Evolutionary conservation across 2,888 invertebrate species (phyloP).

Genomic region (Melinaea marsaeus): DNA sequence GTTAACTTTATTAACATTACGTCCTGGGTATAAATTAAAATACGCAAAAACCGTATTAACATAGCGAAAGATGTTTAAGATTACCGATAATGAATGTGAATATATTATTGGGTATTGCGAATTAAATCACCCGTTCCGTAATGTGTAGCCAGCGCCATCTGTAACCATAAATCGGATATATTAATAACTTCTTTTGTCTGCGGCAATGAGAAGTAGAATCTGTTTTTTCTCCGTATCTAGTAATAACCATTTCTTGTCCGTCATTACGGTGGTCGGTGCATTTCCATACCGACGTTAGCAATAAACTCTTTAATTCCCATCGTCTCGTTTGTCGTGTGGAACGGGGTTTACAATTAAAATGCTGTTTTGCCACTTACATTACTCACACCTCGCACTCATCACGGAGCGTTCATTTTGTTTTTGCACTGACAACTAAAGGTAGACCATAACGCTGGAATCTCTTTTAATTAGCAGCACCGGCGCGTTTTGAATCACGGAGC

Average conservation of each 20-base stretch:
- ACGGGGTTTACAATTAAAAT: slow-evolving; percentile 59
- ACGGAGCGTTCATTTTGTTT: slow-evolving; percentile 54
- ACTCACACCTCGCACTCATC: slow-evolving; percentile 65
- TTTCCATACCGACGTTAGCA: slow-evolving; percentile 51
- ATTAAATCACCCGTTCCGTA: background rate
- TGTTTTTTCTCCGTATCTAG: slow-evolving; percentile 24
- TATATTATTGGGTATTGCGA: slow-evolving; percentile 1
- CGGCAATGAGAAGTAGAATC: slow-evolving; percentile 25
- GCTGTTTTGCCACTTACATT: slow-evolving; percentile 62
- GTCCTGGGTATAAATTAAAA: no score
- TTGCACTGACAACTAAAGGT: slow-evolving; percentile 42
- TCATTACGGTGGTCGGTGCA: slow-evolving; percentile 33
- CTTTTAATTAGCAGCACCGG: slow-evolving; percentile 63
- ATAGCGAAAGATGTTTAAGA: no score
- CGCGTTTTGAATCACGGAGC: slow-evolving; percentile 44
- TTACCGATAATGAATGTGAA: background rate
- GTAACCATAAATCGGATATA: slow-evolving; percentile 20
- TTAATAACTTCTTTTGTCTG: slow-evolving; percentile 25
- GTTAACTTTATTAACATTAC: no score
- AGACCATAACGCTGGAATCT: slow-evolving; percentile 59
- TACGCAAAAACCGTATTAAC: no score
- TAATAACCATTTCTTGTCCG: slow-evolving; percentile 41
- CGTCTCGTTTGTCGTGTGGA: slow-evolving; percentile 48
- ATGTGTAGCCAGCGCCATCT: background rate
- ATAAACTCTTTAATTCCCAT: slow-evolving; percentile 49